These are phyloP conservation scores for Epizoanthus illoricatus DNA, from an alignment of 92 coral and sea anemone species.

Conservation along the genomic window DNA sequence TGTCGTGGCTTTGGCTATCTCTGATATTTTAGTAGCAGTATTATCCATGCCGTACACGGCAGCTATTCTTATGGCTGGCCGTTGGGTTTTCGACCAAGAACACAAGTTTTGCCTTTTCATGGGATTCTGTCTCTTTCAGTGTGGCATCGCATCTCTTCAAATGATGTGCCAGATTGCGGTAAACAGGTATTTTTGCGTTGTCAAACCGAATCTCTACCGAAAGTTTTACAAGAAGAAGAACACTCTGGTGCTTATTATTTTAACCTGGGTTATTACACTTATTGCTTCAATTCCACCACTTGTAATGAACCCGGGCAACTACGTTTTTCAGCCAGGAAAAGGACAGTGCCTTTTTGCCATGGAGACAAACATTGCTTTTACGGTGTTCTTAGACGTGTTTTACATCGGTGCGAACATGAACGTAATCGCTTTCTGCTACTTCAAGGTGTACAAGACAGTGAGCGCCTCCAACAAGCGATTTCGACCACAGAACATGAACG, in stretches of 20 bases:
- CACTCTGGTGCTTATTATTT: slow-evolving; percentile 4
- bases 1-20: slow-evolving; percentile 29
- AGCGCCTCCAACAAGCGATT: slow-evolving; percentile 20
- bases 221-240: slow-evolving; percentile 21
- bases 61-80: slow-evolving; percentile 8
- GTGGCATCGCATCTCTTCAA: slow-evolving; percentile 30
- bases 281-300: slow-evolving; percentile 31
- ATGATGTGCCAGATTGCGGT: slow-evolving; percentile 42
- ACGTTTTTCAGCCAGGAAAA: slow-evolving; percentile 28
- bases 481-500: slow-evolving; percentile 20
- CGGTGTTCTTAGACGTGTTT: slow-evolving; percentile 29
- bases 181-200: slow-evolving; percentile 34
- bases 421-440: slow-evolving; percentile 32
- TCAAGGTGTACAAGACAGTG: slow-evolving; percentile 31
- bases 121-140: slow-evolving; percentile 29
- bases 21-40: slow-evolving; percentile 17
- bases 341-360: slow-evolving; percentile 29
- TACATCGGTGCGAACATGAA: slow-evolving; percentile 30
- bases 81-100: slow-evolving; percentile 13
- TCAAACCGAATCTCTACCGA: slow-evolving; percentile 24
- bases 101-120: slow-evolving; percentile 28
- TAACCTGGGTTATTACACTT: slow-evolving; percentile 17
- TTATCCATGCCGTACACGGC: slow-evolving; percentile 31
- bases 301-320: slow-evolving; percentile 7
- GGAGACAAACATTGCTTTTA: slow-evolving; percentile 26